Evolutionary conservation across 1,140 invertebrate genomes (phyloP).

Genomic region (Euborellia annulipes): DNA sequence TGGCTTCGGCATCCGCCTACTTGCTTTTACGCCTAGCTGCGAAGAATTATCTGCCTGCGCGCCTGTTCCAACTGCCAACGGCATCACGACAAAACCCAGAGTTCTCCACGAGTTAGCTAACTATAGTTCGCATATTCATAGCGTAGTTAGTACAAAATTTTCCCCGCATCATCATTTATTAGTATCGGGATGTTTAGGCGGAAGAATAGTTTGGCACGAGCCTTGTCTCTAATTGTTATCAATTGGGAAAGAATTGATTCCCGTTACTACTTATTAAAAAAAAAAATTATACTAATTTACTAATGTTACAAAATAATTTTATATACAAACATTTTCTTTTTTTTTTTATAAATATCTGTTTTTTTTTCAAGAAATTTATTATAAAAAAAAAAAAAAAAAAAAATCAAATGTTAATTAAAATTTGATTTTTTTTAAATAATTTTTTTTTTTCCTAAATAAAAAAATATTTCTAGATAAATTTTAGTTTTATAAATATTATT

Average conservation of each 20-base stretch:
- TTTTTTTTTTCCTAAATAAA: too few species aligned
- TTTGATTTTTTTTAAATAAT: too few species aligned
- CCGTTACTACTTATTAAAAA: too few species aligned
- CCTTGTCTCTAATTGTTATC: slow-evolving; percentile 43
- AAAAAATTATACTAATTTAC: too few species aligned
- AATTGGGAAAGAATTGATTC: too few species aligned
- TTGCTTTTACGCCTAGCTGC: slow-evolving; percentile 63
- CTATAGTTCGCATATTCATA: slow-evolving; percentile 57
- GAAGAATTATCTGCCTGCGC: slow-evolving; percentile 59
- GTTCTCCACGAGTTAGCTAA: slow-evolving; percentile 44
- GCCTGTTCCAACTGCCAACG: slow-evolving; percentile 18
- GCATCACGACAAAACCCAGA: slow-evolving; percentile 23
- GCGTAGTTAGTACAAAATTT: slow-evolving; percentile 84
- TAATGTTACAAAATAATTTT: too few species aligned
- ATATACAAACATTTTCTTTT: too few species aligned
- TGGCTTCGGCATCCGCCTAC: slow-evolving; percentile 61
- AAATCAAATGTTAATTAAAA: too few species aligned
- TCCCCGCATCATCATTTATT: slow-evolving; percentile 69
- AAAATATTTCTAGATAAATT: too few species aligned
- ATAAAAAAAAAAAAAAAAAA: too few species aligned
- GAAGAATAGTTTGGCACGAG: slow-evolving; percentile 79
- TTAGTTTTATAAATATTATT: too few species aligned
- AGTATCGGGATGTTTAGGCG: slow-evolving; percentile 75
- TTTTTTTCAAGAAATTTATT: too few species aligned
- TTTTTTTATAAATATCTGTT: background rate